Base-by-base conservation (phyloP, 1,140 invertebrate species). In the Brachionus asplanchnoidis region DNA sequence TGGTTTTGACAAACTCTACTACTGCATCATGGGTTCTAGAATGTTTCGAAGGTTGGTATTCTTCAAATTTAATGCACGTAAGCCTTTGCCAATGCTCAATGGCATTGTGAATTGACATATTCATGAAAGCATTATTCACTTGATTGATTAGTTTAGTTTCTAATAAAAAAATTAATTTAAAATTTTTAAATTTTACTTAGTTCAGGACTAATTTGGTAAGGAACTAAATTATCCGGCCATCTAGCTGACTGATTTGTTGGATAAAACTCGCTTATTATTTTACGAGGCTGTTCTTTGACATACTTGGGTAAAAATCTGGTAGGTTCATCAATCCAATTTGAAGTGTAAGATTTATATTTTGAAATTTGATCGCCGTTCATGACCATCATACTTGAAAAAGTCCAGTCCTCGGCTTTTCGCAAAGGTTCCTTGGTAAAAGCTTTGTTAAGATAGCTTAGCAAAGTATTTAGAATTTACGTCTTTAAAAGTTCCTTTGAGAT, bases 1-100 rank as follows among this genome's bases (percentile, higher is more conserved):
- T 36, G 14, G 32, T 36, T 77, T 77, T 50, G 1, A 50, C 26
- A 50, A 77, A 77, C 14, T 50, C n/a, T 23, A 77, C 20, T 50
- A 46, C 42, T 11, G 73, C 73, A 9, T 77, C 8, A 36, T 77
- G 73, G 5, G 50, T 42, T 8, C 8, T 9, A 42, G 78, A 60
- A 80, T 80, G 50, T 23, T 60, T 80, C 14, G 32, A 7, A 40
- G 26, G 36, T 4, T 56, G 3, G 17, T 36, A 70, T 36, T 20
- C 53, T 28, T 73, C 82, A 17, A 84, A 84, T 46, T 56, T 50
- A 8, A 84, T 44, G 17, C 82, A 84, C 1, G 82, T 84, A 0
- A 32, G 14, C 6, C 20, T n/a, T 70, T 84, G 36, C 82, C 82
- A 84, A 17, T 75, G 42, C 11, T 84, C 26, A 36, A 84, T 50